Evolutionary conservation across 2,113 vertebrate species (phyloP).

Genomic region (Cnemophilus loriae): DNA sequence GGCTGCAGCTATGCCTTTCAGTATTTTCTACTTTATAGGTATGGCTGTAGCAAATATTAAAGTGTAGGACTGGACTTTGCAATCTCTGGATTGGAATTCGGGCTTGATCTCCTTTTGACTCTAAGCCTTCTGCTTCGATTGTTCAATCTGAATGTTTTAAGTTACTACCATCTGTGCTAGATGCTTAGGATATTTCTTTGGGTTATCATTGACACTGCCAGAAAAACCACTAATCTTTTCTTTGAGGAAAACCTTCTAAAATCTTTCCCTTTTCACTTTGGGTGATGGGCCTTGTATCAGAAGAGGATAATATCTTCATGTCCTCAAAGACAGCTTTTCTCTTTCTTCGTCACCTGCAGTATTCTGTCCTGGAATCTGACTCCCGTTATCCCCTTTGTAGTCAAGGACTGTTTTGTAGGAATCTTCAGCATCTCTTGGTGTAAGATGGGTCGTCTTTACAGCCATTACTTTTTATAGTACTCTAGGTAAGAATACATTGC

Average conservation of each 20-base stretch:
- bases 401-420: slow-evolving; percentile 42
- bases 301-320: slow-evolving; percentile 17
- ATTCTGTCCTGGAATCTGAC: slow-evolving; percentile 57
- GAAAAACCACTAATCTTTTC: slow-evolving; percentile 55
- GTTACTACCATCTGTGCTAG: background rate
- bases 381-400: slow-evolving; percentile 3
- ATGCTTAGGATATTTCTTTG: background rate
- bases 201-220: background rate
- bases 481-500: background rate
- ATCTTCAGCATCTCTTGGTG: slow-evolving; percentile 51
- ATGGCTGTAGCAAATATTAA: background rate
- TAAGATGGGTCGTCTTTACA: slow-evolving; percentile 52
- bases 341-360: slow-evolving; percentile 59
- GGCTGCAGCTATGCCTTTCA: background rate
- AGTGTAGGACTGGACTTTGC: background rate
- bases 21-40: background rate
- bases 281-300: slow-evolving; percentile 68
- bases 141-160: slow-evolving; percentile 36
- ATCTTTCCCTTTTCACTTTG: slow-evolving; percentile 54
- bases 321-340: slow-evolving; percentile 49
- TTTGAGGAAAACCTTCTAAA: slow-evolving; percentile 40
- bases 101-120: background rate
- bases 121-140: background rate
- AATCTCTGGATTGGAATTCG: background rate
- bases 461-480: background rate